Base-by-base conservation (phyloP, 2,797 vertebrate species). In the Notamacropus eugenii region DNA sequence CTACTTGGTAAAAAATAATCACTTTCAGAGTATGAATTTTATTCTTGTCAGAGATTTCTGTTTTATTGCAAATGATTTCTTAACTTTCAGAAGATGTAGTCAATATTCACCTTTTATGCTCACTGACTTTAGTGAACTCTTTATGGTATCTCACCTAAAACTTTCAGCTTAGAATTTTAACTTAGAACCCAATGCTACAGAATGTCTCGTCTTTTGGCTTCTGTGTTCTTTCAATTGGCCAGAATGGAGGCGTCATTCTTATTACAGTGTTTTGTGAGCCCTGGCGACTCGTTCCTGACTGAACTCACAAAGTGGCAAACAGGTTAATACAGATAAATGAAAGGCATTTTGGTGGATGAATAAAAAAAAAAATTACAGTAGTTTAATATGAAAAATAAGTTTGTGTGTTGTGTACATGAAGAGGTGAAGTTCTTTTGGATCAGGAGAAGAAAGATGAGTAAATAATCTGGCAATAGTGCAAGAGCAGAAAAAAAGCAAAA, bases 21-120 rank as follows among this genome's bases (percentile, higher is more conserved):
- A 5, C 2, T 34, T 82, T 22, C 29, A 19, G 2, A 0, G 40
- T 10, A 24, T 27, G 87, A 29, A 4, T 14, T 16, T 14, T 0
- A 5, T 82, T 82, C 9, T 82, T 40, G 8, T 74, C 5, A 19
- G 22, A 11, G 9, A 6, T 0, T 10, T 52, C 74, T 55, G 50
- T 52, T 40, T 74, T 14, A n/a, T 24, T 5, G 16, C 28, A 62
- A 50, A 29, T 11, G 5, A 0, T 2, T 19, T 91, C 52, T 34
- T 6, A 22, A 1, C 0, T 1, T 0, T 4, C 1, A 1, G 0
- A 55, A 27, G 22, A 1, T 0, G 1, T 1, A 5, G 27, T 5
- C 55, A 0, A 19, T 3, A 0, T n/a, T 0, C 28, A 14, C 0
- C 0, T 0, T 5, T 50, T 1, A 22, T 67, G 0, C 29, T 1